These are phyloP conservation scores for Bubo scandiacus DNA, from an alignment of 2,113 vertebrate species.

Conservation along the genomic window DNA sequence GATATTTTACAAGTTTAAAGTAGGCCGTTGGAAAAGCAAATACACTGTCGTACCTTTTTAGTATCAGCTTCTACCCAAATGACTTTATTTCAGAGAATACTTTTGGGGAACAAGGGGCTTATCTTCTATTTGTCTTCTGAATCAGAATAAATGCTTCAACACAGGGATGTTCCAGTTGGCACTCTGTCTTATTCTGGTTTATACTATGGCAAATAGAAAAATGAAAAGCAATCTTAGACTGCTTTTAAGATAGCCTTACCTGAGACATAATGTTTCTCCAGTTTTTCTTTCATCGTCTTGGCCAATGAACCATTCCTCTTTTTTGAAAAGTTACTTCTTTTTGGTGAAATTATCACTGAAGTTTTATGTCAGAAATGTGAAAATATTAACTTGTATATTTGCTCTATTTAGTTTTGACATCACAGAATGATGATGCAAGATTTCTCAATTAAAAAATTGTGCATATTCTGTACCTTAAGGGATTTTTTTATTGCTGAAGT, in stretches of 20 bases:
- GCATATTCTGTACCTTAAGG: neutral
- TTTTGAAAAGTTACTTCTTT: neutral
- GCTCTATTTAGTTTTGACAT: neutral
- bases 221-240: neutral
- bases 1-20: neutral
- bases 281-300: neutral
- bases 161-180: neutral
- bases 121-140: neutral
- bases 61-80: neutral
- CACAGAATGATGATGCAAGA: neutral
- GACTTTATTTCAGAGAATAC: neutral
- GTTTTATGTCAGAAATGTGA: neutral
- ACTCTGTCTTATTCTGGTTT: neutral
- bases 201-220: neutral
- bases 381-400: neutral
- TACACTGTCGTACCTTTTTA: neutral
- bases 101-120: neutral
- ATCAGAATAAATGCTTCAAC: neutral
- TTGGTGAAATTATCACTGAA: neutral
- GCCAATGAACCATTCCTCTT: neutral
- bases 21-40: neutral
- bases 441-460: neutral
- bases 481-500: neutral
- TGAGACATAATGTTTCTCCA: neutral
- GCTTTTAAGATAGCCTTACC: neutral